phyloP scores from a whole-genome alignment of 2,797 vertebrate genomes.

The Passerculus sandwichensis region DNA sequence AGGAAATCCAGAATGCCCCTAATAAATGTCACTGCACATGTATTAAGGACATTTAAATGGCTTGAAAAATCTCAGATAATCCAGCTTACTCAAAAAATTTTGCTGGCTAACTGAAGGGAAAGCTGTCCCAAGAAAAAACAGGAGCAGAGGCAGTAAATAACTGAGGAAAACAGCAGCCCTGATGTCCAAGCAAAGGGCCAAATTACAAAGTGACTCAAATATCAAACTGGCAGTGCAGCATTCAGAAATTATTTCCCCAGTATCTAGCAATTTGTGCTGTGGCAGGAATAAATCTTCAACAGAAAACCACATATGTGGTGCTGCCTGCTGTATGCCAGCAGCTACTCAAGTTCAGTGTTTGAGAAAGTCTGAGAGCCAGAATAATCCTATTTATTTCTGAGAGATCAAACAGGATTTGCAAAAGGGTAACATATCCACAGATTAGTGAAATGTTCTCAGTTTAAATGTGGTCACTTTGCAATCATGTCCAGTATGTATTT shows the following conservation, averaged over 20 bases:
- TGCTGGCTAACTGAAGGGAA: not conserved
- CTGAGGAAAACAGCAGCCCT: not conserved
- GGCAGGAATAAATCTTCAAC: not conserved
- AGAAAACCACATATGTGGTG: not conserved
- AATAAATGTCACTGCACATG: not conserved
- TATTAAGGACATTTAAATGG: constrained; percentile 14
- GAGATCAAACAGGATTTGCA: constrained; percentile 43
- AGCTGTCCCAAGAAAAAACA: not conserved
- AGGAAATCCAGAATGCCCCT: not conserved
- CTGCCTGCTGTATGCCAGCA: not conserved
- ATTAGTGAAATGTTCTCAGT: not conserved
- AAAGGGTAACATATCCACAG: constrained; percentile 40
- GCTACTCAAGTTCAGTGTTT: not conserved
- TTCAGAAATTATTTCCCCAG: not conserved
- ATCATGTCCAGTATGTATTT: not conserved
- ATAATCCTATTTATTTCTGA: constrained; percentile 47
- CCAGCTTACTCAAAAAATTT: constrained; percentile 8
- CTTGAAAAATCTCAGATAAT: constrained; percentile 5
- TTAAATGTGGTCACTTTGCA: not conserved
- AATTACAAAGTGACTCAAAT: not conserved
- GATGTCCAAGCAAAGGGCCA: not conserved
- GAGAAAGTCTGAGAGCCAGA: constrained; percentile 35
- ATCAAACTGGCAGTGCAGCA: not conserved
- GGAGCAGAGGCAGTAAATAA: not conserved
- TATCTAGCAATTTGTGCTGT: not conserved